phyloP scores from a whole-genome alignment of 2,888 invertebrate species.

The Leptinotarsa peninsularis region DNA sequence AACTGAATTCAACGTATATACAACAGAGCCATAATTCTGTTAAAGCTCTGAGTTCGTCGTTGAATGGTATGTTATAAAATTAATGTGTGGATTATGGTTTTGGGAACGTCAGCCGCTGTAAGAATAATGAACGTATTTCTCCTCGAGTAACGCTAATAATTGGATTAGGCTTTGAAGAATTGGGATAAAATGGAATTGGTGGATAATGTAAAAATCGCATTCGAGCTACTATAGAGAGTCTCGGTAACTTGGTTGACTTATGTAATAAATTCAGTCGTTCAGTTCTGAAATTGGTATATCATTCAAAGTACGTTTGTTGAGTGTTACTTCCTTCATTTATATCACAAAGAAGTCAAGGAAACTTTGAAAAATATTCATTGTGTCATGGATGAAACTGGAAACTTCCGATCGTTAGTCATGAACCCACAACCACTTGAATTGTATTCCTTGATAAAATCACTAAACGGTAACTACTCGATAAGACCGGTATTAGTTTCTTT shows the following conservation, averaged over 20 bases:
- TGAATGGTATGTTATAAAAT: constrained; percentile 34
- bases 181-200: not conserved
- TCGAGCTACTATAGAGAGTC: not conserved
- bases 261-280: not conserved
- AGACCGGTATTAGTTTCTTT: too few species aligned
- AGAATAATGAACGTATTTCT: constrained; percentile 34
- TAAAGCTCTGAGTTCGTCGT: constrained; percentile 23
- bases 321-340: too few species aligned
- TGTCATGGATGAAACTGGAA: too few species aligned
- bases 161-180: constrained; percentile 3
- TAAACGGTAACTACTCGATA: too few species aligned
- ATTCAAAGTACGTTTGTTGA: too few species aligned
- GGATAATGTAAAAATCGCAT: not conserved
- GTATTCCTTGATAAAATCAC: too few species aligned
- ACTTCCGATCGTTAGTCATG: too few species aligned
- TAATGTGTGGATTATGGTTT: constrained; percentile 34
- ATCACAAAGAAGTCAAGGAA: too few species aligned
- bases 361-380: too few species aligned
- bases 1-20: constrained; percentile 32
- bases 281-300: too few species aligned
- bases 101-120: constrained; percentile 24
- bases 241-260: not conserved
- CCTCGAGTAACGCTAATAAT: constrained; percentile 19
- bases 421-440: too few species aligned
- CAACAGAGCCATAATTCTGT: constrained; percentile 30